Evolutionary conservation across 2,888 invertebrate genomes (phyloP).

Genomic region (Temnothorax rugatulus): DNA sequence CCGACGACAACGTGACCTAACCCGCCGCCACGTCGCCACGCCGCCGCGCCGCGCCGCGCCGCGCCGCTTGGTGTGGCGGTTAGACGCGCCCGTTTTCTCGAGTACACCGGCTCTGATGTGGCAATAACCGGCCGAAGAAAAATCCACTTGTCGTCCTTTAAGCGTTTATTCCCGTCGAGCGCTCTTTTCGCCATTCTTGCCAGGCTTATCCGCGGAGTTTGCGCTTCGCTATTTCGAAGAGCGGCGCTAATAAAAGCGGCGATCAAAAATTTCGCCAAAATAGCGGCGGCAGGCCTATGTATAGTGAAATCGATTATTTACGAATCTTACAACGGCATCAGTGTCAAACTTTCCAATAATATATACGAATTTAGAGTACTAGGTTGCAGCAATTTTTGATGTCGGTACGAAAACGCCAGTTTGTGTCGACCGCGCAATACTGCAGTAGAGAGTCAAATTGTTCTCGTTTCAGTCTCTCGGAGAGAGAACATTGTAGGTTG

Average conservation of each 20-base stretch:
- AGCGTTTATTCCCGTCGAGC: constrained; percentile 25
- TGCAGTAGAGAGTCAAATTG: background rate
- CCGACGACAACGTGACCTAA: constrained; percentile 24
- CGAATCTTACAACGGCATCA: background rate
- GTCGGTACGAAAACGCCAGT: background rate
- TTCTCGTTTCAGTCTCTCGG: constrained; percentile 13
- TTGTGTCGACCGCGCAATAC: background rate
- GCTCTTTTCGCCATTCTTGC: background rate
- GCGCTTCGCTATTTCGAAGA: background rate
- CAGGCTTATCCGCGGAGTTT: background rate
- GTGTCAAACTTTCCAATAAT: constrained; percentile 2
- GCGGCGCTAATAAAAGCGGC: background rate
- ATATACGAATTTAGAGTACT: background rate
- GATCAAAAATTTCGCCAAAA: background rate
- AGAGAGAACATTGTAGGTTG: constrained; percentile 1
- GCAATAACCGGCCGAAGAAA: constrained; percentile 35
- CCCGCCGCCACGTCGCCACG: no score
- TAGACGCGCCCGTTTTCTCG: constrained; percentile 39
- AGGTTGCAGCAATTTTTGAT: background rate
- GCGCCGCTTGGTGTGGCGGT: constrained; percentile 9
- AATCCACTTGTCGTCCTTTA: constrained; percentile 31
- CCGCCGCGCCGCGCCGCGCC: no score
- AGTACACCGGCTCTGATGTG: background rate
- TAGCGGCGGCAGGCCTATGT: background rate
- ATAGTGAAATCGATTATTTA: background rate